Conservation (phyloP, 1,140 invertebrate species). For the Bombus superbus region DNA sequence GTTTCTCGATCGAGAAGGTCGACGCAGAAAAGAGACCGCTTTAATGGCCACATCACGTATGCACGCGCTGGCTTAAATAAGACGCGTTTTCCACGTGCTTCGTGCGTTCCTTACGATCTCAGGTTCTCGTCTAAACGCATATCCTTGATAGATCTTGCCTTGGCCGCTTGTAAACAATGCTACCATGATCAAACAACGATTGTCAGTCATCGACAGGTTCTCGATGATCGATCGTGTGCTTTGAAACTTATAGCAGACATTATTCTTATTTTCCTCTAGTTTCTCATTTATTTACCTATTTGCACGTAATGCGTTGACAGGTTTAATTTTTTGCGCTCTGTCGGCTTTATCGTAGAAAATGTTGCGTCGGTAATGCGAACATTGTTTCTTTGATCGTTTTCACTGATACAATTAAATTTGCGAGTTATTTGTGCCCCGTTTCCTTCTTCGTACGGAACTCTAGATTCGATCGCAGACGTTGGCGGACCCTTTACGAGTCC, state of each 20-base stretch:
- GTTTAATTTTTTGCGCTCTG: no score
- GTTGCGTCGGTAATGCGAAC: no score
- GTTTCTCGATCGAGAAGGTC: conserved; percentile 30
- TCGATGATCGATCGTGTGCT: neutral
- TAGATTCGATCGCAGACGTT: no score
- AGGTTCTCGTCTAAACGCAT: conserved; percentile 15
- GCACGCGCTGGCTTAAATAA: conserved; percentile 38
- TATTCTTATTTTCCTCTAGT: neutral
- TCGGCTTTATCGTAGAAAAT: no score
- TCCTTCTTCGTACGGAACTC: no score
- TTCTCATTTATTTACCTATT: neutral
- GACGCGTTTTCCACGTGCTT: conserved; percentile 48
- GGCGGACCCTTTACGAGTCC: no score
- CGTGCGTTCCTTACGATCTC: conserved; percentile 41
- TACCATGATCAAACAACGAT: neutral
- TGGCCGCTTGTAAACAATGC: conserved; percentile 27
- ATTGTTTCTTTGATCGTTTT: no score
- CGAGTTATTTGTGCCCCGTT: no score
- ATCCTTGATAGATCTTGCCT: conserved; percentile 46
- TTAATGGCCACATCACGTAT: conserved; percentile 52
- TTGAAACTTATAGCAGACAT: neutral
- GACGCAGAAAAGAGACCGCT: neutral
- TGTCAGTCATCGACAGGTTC: neutral
- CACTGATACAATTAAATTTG: no score
- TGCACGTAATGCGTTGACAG: no score